Evolutionary conservation across 2,797 vertebrate genomes (phyloP).

Genomic region (Sandelia bainsii): DNA sequence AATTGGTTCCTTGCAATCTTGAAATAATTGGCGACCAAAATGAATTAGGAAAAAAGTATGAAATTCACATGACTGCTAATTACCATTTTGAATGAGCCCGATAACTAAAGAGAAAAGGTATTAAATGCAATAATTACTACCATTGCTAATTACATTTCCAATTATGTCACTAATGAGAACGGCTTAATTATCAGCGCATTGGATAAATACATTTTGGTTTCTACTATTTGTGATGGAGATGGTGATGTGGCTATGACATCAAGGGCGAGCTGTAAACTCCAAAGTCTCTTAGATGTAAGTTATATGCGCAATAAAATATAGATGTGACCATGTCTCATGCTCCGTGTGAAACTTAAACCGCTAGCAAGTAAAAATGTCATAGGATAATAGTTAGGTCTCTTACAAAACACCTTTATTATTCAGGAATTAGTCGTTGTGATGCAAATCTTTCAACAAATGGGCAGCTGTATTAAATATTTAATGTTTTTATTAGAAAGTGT

Average conservation of each 20-base stretch:
- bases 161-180: conserved; percentile 88
- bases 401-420: conserved; percentile 2
- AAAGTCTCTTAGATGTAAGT: conserved; percentile 1
- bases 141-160: conserved; percentile 88
- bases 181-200: conserved; percentile 81
- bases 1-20: conserved; percentile 30
- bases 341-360: conserved; percentile 6
- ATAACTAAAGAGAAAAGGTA: conserved; percentile 85
- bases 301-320: conserved; percentile 4
- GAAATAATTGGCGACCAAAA: conserved; percentile 67
- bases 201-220: conserved; percentile 79
- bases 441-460: neutral
- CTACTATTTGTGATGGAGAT: conserved; percentile 66
- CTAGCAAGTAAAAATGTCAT: conserved; percentile 11
- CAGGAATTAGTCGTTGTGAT: neutral
- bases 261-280: conserved; percentile 37
- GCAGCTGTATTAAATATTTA: neutral
- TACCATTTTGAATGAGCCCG: conserved; percentile 79
- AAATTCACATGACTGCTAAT: conserved; percentile 81
- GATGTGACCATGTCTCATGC: neutral
- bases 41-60: conserved; percentile 77
- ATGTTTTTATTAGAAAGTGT: neutral
- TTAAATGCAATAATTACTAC: conserved; percentile 87
- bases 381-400: neutral
- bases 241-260: conserved; percentile 55